These are phyloP conservation scores for Platypus cylindrus DNA, from an alignment of 2,888 invertebrate genomes.

Conservation along the genomic window DNA sequence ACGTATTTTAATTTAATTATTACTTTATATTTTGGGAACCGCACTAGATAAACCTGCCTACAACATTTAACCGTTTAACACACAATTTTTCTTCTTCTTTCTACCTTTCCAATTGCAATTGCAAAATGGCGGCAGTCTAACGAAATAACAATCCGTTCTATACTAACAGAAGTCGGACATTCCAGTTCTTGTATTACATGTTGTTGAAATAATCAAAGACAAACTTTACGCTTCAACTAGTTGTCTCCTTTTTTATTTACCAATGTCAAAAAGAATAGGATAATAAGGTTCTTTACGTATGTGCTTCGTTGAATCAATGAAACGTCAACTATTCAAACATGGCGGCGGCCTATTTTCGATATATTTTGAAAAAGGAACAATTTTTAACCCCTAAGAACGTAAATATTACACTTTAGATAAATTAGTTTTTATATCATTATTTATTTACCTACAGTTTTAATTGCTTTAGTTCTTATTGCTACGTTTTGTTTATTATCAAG, in stretches of 20 bases:
- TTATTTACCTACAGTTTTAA: no score
- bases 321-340: conserved; percentile 47
- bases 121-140: conserved; percentile 84
- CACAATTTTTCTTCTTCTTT: conserved; percentile 71
- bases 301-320: conserved; percentile 40
- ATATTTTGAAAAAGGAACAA: conserved; percentile 33
- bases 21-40: conserved; percentile 47
- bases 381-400: conserved; percentile 31
- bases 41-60: no score
- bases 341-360: no score
- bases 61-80: conserved; percentile 55
- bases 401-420: conserved; percentile 28
- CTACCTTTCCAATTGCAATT: conserved; percentile 83
- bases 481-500: no score
- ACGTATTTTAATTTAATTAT: no score
- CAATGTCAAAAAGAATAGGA: no score
- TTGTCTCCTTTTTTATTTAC: no score
- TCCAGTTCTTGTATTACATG: no score
- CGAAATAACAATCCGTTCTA: conserved; percentile 63
- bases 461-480: no score
- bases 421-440: no score
- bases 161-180: conserved; percentile 36
- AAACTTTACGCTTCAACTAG: no score
- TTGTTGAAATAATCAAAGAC: no score
- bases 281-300: conserved; percentile 18